Evolutionary conservation across 92 coral and sea anemone genomes (phyloP).

Genomic region (Palythoa grandis): DNA sequence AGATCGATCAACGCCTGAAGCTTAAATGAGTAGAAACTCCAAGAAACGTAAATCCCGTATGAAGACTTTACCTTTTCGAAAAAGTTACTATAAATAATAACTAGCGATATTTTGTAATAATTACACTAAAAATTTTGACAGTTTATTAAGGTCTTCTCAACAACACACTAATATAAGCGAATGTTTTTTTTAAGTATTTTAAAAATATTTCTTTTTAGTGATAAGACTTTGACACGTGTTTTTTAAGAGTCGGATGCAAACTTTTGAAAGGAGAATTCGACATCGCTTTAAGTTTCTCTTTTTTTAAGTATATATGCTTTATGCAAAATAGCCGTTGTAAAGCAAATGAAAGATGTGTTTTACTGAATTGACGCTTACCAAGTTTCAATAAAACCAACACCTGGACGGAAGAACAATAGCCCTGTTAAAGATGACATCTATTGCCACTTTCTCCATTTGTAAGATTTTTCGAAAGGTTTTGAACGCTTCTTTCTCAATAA

Average conservation of each 20-base stretch:
- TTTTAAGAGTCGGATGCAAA: constrained; percentile 1
- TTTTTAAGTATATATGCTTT: constrained; percentile 8
- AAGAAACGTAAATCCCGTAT: no score
- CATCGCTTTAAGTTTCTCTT: constrained; percentile 12
- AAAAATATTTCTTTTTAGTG: not conserved
- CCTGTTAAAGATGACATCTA: constrained; percentile 17
- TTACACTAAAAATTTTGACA: no score
- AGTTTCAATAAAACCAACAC: constrained; percentile 41
- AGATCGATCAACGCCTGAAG: no score
- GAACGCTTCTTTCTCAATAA: not conserved
- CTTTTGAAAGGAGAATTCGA: not conserved
- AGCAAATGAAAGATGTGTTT: constrained; percentile 31
- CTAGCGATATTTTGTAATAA: no score
- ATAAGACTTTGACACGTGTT: not conserved
- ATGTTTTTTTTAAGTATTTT: no score
- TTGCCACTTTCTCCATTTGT: not conserved
- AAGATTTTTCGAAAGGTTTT: not conserved
- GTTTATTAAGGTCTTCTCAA: no score
- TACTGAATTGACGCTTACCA: constrained; percentile 27
- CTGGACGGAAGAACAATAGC: constrained; percentile 32
- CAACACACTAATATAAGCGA: no score
- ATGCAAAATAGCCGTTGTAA: constrained; percentile 33
- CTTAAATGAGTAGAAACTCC: no score
- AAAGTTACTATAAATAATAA: no score
- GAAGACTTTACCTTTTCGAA: no score